A percentile compares a stretch with the other conserved stretches of the same genome.
phyloP scores from a whole-genome alignment of 1,140 invertebrate species.

The Scaptomyza montana region DNA sequence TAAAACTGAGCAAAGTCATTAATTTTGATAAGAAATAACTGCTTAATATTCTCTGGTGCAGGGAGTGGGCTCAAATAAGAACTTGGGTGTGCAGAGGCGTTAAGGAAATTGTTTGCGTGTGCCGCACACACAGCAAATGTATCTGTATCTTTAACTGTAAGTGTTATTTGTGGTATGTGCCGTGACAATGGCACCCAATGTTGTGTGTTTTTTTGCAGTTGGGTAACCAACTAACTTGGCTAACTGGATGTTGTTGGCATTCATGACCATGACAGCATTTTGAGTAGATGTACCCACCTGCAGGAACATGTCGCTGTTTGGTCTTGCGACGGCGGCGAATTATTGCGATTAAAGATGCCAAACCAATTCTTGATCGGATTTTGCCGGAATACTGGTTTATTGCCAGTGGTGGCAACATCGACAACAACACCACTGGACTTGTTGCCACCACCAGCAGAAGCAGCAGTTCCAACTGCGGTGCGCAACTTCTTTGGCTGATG shows the following conservation, averaged over 20 bases:
- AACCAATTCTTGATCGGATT: conserved; percentile 84
- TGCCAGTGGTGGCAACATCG: conserved; percentile 25
- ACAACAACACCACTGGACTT: conserved; percentile 24
- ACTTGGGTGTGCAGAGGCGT: neutral
- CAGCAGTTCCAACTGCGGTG: conserved; percentile 15
- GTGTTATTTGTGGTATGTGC: conserved; percentile 54
- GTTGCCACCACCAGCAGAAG: conserved; percentile 19
- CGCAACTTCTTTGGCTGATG: conserved; percentile 72
- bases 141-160: conserved; percentile 59
- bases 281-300: conserved; percentile 61
- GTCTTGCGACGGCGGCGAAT: conserved; percentile 74
- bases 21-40: conserved; percentile 6
- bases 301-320: conserved; percentile 78
- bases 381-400: conserved; percentile 78
- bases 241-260: conserved; percentile 67
- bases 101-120: conserved; percentile 39
- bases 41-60: neutral
- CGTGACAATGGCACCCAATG: conserved; percentile 67
- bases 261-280: conserved; percentile 65
- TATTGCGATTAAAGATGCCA: conserved; percentile 80
- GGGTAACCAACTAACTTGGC: conserved; percentile 39
- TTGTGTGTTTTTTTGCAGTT: conserved; percentile 26
- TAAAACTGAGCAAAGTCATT: neutral
- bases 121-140: conserved; percentile 28
- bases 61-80: neutral